These are phyloP conservation scores for Ceraclea dissimilis DNA, from an alignment of 2,888 invertebrate species.

Conservation along the genomic window DNA sequence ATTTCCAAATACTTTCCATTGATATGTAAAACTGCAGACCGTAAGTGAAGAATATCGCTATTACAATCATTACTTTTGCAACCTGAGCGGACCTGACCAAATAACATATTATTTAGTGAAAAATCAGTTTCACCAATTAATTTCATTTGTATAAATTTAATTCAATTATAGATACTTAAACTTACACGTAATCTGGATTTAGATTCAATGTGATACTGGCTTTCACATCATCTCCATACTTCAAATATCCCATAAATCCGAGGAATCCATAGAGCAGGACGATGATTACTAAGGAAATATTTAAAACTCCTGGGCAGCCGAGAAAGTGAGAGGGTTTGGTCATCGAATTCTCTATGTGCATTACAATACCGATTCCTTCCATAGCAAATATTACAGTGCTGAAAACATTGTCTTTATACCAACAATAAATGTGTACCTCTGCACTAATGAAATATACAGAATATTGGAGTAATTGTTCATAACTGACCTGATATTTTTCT, in stretches of 20 bases:
- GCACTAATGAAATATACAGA: neutral
- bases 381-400: conserved; percentile 95
- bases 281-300: conserved; percentile 79
- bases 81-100: conserved; percentile 63
- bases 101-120: neutral
- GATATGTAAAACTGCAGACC: conserved; percentile 93
- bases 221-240: conserved; percentile 62
- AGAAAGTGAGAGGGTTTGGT: conserved; percentile 72
- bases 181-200: conserved; percentile 57
- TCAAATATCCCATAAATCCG: conserved; percentile 85
- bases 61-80: conserved; percentile 74
- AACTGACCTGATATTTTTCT: neutral
- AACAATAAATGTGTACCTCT: neutral
- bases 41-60: conserved; percentile 89
- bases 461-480: neutral
- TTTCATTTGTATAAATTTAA: neutral
- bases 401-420: conserved; percentile 31
- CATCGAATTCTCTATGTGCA: conserved; percentile 93
- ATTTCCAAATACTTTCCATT: conserved; percentile 84
- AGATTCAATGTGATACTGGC: conserved; percentile 83
- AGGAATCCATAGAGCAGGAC: conserved; percentile 70
- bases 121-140: neutral
- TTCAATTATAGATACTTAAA: conserved; percentile 23
- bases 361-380: conserved; percentile 89
- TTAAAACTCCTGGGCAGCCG: conserved; percentile 76